Percentiles rank a stretch among this genome's conserved stretches.
phyloP scores from a whole-genome alignment of 2,797 vertebrate species.

The Acipenser transmontanus region DNA sequence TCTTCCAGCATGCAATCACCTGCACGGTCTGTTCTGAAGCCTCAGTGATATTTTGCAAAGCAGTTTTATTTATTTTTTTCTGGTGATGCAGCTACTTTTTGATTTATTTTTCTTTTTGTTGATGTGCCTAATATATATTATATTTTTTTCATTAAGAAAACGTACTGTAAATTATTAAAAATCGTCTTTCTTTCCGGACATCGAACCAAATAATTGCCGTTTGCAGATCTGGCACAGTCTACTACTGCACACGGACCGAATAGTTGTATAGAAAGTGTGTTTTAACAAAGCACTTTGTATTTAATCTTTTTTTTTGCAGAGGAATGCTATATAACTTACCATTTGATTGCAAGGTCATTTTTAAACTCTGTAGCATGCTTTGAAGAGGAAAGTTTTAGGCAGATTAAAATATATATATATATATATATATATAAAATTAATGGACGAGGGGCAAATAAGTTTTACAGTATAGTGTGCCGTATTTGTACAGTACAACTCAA shows the following conservation, averaged over 20 bases:
- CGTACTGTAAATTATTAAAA: conserved; percentile 61
- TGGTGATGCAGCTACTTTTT: conserved; percentile 72
- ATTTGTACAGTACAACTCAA: conserved; percentile 16
- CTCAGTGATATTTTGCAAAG: conserved; percentile 68
- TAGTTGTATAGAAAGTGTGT: conserved; percentile 50
- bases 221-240: conserved; percentile 62
- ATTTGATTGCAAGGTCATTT: conserved; percentile 37
- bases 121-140: conserved; percentile 63
- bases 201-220: conserved; percentile 71
- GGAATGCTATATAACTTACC: conserved; percentile 49
- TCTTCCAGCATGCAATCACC: conserved; percentile 83
- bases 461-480: neutral
- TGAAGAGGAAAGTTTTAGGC: conserved; percentile 13
- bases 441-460: neutral
- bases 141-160: conserved; percentile 43
- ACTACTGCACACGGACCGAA: conserved; percentile 59
- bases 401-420: neutral
- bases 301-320: conserved; percentile 42
- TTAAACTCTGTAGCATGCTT: conserved; percentile 20
- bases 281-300: conserved; percentile 63
- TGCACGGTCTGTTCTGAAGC: conserved; percentile 78
- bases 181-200: conserved; percentile 78
- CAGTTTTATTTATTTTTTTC: conserved; percentile 47
- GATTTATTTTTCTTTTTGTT: conserved; percentile 36
- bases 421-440: too few species aligned